Conservation (phyloP, 2,888 invertebrate genomes). For the Microchrysa polita region DNA sequence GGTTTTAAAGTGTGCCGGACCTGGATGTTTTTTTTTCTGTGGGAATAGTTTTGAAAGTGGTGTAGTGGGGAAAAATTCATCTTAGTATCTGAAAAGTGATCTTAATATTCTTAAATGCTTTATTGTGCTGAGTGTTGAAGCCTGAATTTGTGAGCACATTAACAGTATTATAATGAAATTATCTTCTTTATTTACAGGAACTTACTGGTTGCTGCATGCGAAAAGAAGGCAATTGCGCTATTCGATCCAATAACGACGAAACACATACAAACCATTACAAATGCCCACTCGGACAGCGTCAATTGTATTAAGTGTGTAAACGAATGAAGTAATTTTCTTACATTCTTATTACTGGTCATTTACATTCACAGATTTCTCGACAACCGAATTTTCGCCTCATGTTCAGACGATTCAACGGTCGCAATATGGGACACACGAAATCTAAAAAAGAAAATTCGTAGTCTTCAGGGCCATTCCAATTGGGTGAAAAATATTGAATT, state of each 20-base stretch:
- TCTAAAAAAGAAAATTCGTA: conserved; percentile 78
- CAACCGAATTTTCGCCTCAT: conserved; percentile 87
- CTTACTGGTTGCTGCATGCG: conserved; percentile 88
- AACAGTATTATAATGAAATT: too few relatives aligned
- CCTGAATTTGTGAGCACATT: too few relatives aligned
- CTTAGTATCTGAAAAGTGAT: too few relatives aligned
- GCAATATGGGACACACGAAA: conserved; percentile 93
- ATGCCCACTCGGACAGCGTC: conserved; percentile 90
- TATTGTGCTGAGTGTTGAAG: too few relatives aligned
- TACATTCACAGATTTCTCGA: conserved; percentile 78
- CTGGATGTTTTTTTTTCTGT: too few relatives aligned
- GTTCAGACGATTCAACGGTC: conserved; percentile 93
- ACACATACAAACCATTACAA: conserved; percentile 76
- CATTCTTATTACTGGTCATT: not conserved
- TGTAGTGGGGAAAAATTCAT: too few relatives aligned
- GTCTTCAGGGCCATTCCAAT: conserved; percentile 87
- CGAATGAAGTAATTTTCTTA: not conserved
- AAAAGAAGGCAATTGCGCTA: conserved; percentile 85
- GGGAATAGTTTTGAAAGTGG: too few relatives aligned
- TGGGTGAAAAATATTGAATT: conserved; percentile 98
- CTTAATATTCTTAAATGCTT: too few relatives aligned
- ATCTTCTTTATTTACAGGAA: conserved; percentile 67
- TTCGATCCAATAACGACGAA: conserved; percentile 87
- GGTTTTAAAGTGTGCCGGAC: too few relatives aligned
- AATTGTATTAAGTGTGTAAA: conserved; percentile 88